These are phyloP conservation scores for Chironomus riparius DNA, from an alignment of 2,888 invertebrate species.

Conservation along the genomic window DNA sequence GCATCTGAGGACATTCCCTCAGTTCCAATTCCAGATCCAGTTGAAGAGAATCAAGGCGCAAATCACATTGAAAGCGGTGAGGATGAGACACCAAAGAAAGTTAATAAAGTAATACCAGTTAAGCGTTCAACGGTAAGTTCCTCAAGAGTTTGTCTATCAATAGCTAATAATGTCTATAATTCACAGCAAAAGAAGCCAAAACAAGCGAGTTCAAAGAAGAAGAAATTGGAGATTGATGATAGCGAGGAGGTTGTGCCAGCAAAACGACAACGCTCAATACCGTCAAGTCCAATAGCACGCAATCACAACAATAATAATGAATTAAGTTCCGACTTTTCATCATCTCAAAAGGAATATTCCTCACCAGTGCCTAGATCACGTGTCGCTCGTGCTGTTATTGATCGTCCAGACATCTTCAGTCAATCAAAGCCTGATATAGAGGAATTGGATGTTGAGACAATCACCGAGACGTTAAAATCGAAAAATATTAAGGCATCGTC, in stretches of 20 bases:
- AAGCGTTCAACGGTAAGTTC: slow-evolving; percentile 12
- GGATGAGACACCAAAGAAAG: not conserved
- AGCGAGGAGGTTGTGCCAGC: not conserved
- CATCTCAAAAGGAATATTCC: not conserved
- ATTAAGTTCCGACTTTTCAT: not conserved
- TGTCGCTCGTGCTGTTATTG: slow-evolving; percentile 32
- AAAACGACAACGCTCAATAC: not conserved
- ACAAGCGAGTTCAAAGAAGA: not conserved
- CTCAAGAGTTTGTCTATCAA: too few species aligned
- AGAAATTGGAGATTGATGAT: not conserved
- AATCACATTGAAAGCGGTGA: slow-evolving; percentile 33
- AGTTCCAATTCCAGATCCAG: too few species aligned
- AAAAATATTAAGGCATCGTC: slow-evolving; percentile 80
- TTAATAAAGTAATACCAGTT: not conserved
- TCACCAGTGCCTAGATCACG: slow-evolving; percentile 10
- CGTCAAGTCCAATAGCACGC: not conserved
- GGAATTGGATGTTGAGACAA: slow-evolving; percentile 64
- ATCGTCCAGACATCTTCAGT: slow-evolving; percentile 37
- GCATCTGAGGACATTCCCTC: slow-evolving; percentile 4
- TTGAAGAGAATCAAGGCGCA: not conserved
- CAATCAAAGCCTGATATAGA: slow-evolving; percentile 55
- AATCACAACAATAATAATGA: not conserved
- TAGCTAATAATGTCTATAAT: too few species aligned
- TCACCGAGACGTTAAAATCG: slow-evolving; percentile 67
- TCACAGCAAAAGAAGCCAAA: slow-evolving; percentile 9